Conservation (phyloP, 2,113 vertebrate genomes). For the Sphyrna mokarran region DNA sequence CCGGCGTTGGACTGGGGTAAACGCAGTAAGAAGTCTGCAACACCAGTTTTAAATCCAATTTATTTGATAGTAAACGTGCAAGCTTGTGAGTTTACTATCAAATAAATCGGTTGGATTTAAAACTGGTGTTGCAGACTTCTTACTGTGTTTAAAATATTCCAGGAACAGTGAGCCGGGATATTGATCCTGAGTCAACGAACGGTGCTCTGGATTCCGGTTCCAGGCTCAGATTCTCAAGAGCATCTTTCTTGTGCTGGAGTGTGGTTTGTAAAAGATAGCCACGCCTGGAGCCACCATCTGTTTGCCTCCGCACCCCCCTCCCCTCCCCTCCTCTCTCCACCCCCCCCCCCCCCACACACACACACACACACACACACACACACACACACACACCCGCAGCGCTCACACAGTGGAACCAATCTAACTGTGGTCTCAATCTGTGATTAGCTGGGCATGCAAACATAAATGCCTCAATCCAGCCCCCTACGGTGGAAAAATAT, state of each 20-base stretch:
- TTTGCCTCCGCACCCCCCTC: too few relatives aligned
- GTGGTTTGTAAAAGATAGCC: not conserved
- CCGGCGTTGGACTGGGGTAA: too few relatives aligned
- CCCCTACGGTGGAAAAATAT: not conserved
- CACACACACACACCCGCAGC: not conserved
- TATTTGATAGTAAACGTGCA: too few relatives aligned
- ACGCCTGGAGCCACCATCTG: not conserved
- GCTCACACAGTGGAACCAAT: not conserved
- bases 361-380: too few relatives aligned
- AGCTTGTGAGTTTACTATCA: too few relatives aligned
- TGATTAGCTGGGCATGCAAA: not conserved
- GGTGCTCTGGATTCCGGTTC: too few relatives aligned
- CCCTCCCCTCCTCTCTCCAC: too few relatives aligned
- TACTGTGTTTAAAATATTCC: not conserved
- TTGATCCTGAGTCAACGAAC: not conserved
- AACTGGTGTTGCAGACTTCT: too few relatives aligned
- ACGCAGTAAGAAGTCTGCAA: too few relatives aligned
- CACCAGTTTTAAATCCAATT: too few relatives aligned
- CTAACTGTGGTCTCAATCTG: not conserved
- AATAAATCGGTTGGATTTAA: too few relatives aligned
- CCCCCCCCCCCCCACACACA: too few relatives aligned
- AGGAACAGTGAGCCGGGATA: not conserved
- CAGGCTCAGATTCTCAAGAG: not conserved
- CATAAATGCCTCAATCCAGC: not conserved
- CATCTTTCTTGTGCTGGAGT: not conserved